Evolutionary conservation across 1,140 invertebrate genomes (phyloP), one percentile per base, ranked within the genome.

Genomic region (Pantala flavescens): DNA sequence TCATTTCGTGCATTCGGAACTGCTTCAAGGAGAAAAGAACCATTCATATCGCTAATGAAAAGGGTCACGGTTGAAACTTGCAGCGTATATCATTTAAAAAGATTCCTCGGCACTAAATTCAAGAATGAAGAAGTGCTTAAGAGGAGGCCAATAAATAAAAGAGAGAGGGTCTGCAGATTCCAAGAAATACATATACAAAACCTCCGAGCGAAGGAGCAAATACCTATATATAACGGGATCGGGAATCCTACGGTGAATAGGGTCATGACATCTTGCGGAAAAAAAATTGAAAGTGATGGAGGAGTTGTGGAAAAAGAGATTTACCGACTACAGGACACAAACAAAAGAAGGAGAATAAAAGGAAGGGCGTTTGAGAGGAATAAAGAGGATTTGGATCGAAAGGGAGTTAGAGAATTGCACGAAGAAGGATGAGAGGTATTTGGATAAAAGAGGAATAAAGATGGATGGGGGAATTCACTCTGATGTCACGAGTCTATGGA

Each of bases 211-310:
- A 63, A 63, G 49, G 49, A 63, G 49, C 16, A 63, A 63, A 63
- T 21, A 21, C 49, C 49, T 16, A 63, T 63, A 63, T 63, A 63
- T 63, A 63, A 63, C 49, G 49, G 49, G 16, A 63, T 63, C 49
- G 49, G 49, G 49, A 63, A 63, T 63, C 49, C 49, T 21, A 63
- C 14, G n/a, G 49, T 63, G 49, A 63, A 63, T 63, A 63, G 49
- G 49, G 49, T 63, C 49, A 63, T 63, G 49, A 63, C 49, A 63
- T 63, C n/a, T 63, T 63, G 49, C n/a, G 49, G 49, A 21, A 63
- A 21, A 49, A 63, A 63, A 63, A 63, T 63, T 63, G 49, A 63
- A 63, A 63, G 49, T 63, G 49, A 63, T 63, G 49, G 49, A 63
- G 49, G 16, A 63, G 16, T 21, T 21, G 49, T 21, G 49, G 49